phyloP scores from a whole-genome alignment of 2,113 vertebrate genomes.

The Peromyscus maniculatus region DNA sequence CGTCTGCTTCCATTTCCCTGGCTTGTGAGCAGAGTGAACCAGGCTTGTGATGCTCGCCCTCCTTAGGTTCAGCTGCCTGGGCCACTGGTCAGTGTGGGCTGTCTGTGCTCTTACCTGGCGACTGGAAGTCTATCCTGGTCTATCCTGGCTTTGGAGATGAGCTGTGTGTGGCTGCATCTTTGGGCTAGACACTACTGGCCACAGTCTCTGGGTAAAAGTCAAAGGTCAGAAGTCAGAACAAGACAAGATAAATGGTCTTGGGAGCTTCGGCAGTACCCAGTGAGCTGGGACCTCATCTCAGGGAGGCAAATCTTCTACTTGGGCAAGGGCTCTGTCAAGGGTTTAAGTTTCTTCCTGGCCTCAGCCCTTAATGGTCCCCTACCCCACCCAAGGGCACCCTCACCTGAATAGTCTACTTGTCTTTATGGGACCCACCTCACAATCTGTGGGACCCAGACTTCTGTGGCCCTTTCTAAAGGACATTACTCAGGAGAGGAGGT shows the following conservation, averaged over 20 bases:
- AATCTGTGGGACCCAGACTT: background rate
- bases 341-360: background rate
- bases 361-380: background rate
- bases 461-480: background rate
- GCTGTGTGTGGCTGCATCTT: background rate
- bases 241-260: background rate
- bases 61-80: background rate
- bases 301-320: background rate
- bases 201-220: background rate
- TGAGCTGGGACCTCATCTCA: background rate
- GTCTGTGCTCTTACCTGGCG: background rate
- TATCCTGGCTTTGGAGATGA: background rate
- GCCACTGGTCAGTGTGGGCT: background rate
- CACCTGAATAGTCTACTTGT: background rate
- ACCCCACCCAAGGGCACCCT: background rate
- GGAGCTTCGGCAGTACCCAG: background rate
- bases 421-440: background rate
- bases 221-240: background rate
- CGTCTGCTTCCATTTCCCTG: background rate
- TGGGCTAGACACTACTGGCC: background rate
- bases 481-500: background rate
- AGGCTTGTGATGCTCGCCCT: background rate
- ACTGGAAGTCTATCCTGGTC: background rate
- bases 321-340: background rate
- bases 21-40: background rate